phyloP scores from a whole-genome alignment of 2,113 vertebrate species.

The Rissa tridactyla region DNA sequence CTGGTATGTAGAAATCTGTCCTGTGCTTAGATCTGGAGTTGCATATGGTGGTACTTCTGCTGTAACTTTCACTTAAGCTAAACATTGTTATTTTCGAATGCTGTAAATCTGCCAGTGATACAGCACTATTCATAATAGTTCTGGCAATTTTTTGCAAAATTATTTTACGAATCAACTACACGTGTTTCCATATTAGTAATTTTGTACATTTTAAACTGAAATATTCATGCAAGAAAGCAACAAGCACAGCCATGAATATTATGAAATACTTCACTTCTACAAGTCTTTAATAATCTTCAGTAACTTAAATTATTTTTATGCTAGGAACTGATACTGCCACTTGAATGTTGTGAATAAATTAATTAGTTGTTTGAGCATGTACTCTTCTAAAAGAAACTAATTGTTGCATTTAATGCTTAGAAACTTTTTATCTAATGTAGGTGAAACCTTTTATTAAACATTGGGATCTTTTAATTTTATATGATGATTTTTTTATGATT shows the following conservation, averaged over 20 bases:
- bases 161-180: background rate
- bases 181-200: background rate
- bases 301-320: background rate
- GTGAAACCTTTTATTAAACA: background rate
- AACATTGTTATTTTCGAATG: background rate
- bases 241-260: background rate
- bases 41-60: background rate
- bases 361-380: background rate
- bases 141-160: background rate
- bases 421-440: background rate
- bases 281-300: background rate
- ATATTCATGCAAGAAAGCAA: background rate
- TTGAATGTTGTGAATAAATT: background rate
- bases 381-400: background rate
- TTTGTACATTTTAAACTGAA: background rate
- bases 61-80: background rate
- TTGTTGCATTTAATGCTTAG: background rate
- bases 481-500: background rate
- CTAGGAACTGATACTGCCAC: background rate
- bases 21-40: background rate
- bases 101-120: background rate
- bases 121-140: background rate
- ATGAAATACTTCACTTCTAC: background rate
- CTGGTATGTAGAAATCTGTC: accelerated
- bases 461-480: background rate